Percentiles rank a stretch among this genome's conserved stretches.
Conservation (phyloP, 2,797 vertebrate genomes). For the Coregonus ussuriensis region DNA sequence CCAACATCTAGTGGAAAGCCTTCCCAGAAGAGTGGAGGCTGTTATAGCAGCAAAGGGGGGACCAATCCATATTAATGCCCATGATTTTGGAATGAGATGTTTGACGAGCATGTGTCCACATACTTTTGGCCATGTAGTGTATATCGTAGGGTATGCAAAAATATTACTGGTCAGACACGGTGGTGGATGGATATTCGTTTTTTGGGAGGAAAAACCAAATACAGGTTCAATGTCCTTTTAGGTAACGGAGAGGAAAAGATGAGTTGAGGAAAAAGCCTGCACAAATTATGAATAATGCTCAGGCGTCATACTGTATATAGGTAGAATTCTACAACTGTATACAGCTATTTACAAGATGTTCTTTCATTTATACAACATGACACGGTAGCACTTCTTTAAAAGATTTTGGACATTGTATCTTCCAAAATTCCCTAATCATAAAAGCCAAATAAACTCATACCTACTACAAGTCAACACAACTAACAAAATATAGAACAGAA, state of each 20-base stretch:
- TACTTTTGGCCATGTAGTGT: neutral
- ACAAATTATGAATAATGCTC: conserved; percentile 75
- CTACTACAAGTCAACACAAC: conserved; percentile 89
- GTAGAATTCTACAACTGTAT: conserved; percentile 76
- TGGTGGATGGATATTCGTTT: conserved; percentile 1
- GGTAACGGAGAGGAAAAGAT: conserved; percentile 46
- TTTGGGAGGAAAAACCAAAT: conserved; percentile 18
- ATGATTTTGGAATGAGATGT: no score
- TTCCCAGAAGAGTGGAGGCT: no score
- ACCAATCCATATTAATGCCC: no score
- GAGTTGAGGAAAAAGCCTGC: conserved; percentile 68
- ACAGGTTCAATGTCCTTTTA: conserved; percentile 67
- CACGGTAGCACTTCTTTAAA: conserved; percentile 64
- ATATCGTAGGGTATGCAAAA: conserved; percentile 13
- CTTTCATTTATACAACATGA: conserved; percentile 55
- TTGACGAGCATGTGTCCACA: no score
- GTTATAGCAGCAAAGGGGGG: no score
- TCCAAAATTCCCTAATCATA: conserved; percentile 80
- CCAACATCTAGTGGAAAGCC: no score
- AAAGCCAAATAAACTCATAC: conserved; percentile 84
- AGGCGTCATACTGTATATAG: conserved; percentile 61
- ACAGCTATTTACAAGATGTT: conserved; percentile 80
- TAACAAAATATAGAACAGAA: conserved; percentile 93
- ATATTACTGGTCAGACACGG: neutral
- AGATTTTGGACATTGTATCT: conserved; percentile 54